These are phyloP conservation scores for Macrosoma leucophasiata DNA, from an alignment of 2,888 invertebrate species.

Conservation along the genomic window DNA sequence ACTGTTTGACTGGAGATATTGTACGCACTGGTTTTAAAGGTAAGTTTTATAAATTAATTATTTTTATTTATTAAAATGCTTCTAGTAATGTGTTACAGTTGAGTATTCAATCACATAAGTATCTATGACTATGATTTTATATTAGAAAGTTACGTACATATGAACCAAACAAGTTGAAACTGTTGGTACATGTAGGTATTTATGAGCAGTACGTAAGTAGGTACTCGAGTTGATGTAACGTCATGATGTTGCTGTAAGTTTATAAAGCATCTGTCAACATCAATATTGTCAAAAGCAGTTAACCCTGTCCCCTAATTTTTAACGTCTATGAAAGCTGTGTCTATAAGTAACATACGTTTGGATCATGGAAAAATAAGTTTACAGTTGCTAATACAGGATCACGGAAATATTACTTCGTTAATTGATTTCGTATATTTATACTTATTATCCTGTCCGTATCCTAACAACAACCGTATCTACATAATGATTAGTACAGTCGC, in stretches of 20 bases:
- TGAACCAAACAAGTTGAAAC: conserved; percentile 64
- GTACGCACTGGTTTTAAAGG: conserved; percentile 55
- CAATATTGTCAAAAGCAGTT: no score
- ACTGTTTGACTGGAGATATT: conserved; percentile 43
- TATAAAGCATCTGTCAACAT: no score
- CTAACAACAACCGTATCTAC: no score
- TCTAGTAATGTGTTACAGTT: conserved; percentile 6
- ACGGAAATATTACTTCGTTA: no score
- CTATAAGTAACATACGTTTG: no score
- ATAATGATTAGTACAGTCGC: no score
- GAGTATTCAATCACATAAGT: conserved; percentile 11
- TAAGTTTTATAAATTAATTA: conserved; percentile 34
- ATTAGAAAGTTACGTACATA: conserved; percentile 70
- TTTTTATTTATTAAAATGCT: conserved; percentile 9
- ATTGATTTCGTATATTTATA: conserved; percentile 25
- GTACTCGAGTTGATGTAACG: conserved; percentile 63
- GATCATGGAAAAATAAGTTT: no score
- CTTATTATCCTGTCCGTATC: no score
- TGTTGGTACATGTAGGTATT: conserved; percentile 44
- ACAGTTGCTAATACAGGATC: no score
- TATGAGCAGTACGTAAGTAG: conserved; percentile 52
- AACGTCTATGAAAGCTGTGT: no score
- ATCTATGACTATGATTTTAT: conserved; percentile 38
- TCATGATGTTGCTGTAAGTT: conserved; percentile 52
- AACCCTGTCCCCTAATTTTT: no score